Base-by-base conservation (phyloP, 2,888 invertebrate genomes). In the Baccha elongata region DNA sequence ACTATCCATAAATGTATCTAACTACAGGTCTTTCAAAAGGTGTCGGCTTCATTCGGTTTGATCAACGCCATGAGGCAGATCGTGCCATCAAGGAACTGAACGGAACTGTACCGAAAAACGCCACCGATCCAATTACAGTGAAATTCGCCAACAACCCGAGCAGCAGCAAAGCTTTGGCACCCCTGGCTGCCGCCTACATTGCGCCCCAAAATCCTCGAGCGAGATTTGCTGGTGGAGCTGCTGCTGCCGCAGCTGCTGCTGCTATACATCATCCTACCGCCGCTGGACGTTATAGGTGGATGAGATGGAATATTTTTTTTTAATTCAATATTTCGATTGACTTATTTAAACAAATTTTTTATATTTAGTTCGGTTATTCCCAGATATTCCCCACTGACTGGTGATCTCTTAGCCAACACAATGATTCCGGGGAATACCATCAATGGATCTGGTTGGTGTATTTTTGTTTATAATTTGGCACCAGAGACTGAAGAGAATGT, bases 401-500 rank as follows among this genome's bases (percentile, higher is more conserved):
- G 96, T 87, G 96, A 96, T 91, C 92, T 96, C 86, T 92, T 96
- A 86, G 92, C 95, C 91, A 91, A 91, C 80, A 95, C 95, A 58
- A 94, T 96, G 92, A 94, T 97, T 89, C 96, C 96, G 90, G 96
- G 95, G 87, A 96, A 95, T 90, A 94, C 96, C 67, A 94, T 96
- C 90, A 95, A 95, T 87, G 96, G 96, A 87, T 95, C 96, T 48
- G 98, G 98, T 72, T 91, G 91, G 91, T 91, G 91, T 86, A 97
- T 98, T 91, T 98, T 98, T 91, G 98, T 98, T 76, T 98, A 98
- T 93, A 98, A 98, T 91, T 92, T 98, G 88, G 97, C 97, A 1
- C 97, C 98, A 6, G 98, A 98, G 91, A 97, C 98, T 3, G 98
- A 98, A 91, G 98, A 98, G 92, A 97, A 96, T 91, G 96, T 97